phyloP scores from a whole-genome alignment of 2,113 vertebrate species.

The Menidia beryllina region DNA sequence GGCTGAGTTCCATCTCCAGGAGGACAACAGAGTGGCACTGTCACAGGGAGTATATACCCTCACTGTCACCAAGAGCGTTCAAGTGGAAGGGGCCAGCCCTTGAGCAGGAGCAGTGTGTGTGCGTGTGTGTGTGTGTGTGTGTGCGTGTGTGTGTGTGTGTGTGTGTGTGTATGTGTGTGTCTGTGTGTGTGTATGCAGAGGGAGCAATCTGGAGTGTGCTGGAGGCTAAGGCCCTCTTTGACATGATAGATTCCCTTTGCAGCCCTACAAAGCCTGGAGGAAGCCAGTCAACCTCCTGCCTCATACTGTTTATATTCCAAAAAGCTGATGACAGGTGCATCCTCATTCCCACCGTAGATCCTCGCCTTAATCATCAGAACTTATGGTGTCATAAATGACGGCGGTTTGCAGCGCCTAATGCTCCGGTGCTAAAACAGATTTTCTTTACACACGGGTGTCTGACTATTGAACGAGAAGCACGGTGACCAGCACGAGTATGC shows the following conservation, averaged over 20 bases:
- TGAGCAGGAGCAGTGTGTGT: slow-evolving; percentile 42
- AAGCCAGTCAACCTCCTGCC: slow-evolving; percentile 66
- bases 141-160: too few species aligned
- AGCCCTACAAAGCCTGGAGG: slow-evolving; percentile 65
- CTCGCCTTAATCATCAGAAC: slow-evolving; percentile 59
- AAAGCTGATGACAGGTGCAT: slow-evolving; percentile 56
- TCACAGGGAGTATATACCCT: slow-evolving; percentile 65
- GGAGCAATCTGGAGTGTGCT: slow-evolving; percentile 72
- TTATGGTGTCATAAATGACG: slow-evolving; percentile 67
- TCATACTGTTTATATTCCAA: slow-evolving; percentile 74
- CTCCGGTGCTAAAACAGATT: slow-evolving; percentile 21
- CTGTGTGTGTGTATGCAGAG: slow-evolving; percentile 54
- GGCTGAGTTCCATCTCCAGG: slow-evolving; percentile 63
- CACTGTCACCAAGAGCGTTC: slow-evolving; percentile 66
- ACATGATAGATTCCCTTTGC: slow-evolving; percentile 77
- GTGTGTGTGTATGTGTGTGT: slow-evolving; percentile 46
- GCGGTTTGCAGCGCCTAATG: slow-evolving; percentile 11
- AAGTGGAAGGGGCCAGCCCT: slow-evolving; percentile 74
- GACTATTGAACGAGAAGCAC: slow-evolving; percentile 20
- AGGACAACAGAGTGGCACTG: slow-evolving; percentile 72
- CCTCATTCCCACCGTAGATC: slow-evolving; percentile 48
- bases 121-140: too few species aligned
- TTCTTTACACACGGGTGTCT: slow-evolving; percentile 4
- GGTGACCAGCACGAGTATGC: slow-evolving; percentile 44
- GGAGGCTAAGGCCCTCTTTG: slow-evolving; percentile 71